Base-by-base conservation (phyloP, 2,797 vertebrate genomes). In the Bradypus variegatus region DNA sequence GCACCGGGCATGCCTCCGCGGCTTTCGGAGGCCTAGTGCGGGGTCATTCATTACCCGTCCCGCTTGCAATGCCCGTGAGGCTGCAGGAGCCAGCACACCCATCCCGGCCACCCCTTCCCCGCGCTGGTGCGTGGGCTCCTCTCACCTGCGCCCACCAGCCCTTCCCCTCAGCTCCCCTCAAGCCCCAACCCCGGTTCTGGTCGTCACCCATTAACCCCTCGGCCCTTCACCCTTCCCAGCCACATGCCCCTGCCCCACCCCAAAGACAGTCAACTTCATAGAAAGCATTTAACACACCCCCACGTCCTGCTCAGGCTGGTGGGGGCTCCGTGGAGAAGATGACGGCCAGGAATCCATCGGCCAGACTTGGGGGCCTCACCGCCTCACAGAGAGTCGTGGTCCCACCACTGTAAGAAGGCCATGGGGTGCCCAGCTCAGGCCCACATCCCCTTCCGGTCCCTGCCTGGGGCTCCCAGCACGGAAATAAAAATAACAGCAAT, bases 81-180 rank as follows among this genome's bases (percentile, higher is more conserved):
- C 65, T 58, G 1, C 38, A 2, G 23, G 2, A 41, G 15, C 0
- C 5, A n/a, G 33, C 2, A 12, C 18, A 0, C 2, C 48, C 21
- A 25, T 4, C 15, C 4, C 6, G 4, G 45, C 33, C 18, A 1
- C 25, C 29, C 58, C 64, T 41, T 41, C 16, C 67, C 50, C 41
- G n/a, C 38, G 2, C 2, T 5, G 70, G 70, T 29, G 7, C n/a
- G 21, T 41, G 33, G 62, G 36, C 14, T 64, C 80, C 25, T 50
- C 23, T 27, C 29, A 53, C 12, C n/a, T n/a, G n/a, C 23, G 33
- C 60, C 14, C 41, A 18, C 19, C 41, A 70, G 31, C 8, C 19
- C 19, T 53, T 55, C 15, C 3, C 23, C 21, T 69, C 11, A 1
- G 11, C 48, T 8, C 21, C 45, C 69, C 31, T 60, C 76, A 70